Percentiles rank a stretch among this genome's conserved stretches.
Conservation (phyloP, 2,797 vertebrate species). For the Acipenser transmontanus region DNA sequence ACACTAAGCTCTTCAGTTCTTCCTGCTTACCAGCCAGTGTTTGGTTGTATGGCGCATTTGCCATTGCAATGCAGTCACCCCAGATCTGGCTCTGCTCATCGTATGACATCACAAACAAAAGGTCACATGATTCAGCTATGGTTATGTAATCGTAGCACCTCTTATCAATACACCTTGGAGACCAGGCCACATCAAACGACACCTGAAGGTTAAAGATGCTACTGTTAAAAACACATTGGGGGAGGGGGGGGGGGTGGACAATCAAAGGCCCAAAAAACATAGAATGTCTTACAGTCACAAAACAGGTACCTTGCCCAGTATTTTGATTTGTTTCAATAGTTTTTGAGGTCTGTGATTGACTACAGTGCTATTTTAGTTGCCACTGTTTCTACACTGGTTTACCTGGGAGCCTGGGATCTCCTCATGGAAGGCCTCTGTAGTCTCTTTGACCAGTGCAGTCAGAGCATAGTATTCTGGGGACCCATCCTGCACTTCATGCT, state of each 20-base stretch:
- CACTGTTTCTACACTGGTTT: constrained; percentile 15
- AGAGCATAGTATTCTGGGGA: constrained; percentile 77
- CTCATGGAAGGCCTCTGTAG: constrained; percentile 76
- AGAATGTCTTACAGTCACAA: too few relatives aligned
- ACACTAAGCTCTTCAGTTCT: too few relatives aligned
- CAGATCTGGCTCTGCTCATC: constrained; percentile 87
- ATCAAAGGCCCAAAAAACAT: neutral
- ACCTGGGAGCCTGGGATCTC: constrained; percentile 93
- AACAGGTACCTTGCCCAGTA: too few relatives aligned
- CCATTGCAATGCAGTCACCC: constrained; percentile 80
- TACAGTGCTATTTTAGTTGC: too few relatives aligned
- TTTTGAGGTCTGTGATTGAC: too few relatives aligned
- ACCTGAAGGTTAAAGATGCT: constrained; percentile 58
- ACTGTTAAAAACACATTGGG: neutral
- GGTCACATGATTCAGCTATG: constrained; percentile 83
- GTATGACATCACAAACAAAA: constrained; percentile 95
- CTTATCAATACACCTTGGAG: constrained; percentile 74
- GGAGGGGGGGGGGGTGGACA: neutral
- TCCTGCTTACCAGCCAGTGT: constrained; percentile 71
- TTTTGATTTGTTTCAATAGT: too few relatives aligned
- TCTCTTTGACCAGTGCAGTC: constrained; percentile 82
- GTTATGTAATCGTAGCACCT: constrained; percentile 84
- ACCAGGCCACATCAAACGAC: constrained; percentile 92
- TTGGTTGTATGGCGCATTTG: constrained; percentile 78
- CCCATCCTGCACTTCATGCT: constrained; percentile 66